Percentiles rank a stretch among this genome's conserved stretches.
phyloP scores from a whole-genome alignment of 1,140 invertebrate species.

The Caenorhabditis brenneri region DNA sequence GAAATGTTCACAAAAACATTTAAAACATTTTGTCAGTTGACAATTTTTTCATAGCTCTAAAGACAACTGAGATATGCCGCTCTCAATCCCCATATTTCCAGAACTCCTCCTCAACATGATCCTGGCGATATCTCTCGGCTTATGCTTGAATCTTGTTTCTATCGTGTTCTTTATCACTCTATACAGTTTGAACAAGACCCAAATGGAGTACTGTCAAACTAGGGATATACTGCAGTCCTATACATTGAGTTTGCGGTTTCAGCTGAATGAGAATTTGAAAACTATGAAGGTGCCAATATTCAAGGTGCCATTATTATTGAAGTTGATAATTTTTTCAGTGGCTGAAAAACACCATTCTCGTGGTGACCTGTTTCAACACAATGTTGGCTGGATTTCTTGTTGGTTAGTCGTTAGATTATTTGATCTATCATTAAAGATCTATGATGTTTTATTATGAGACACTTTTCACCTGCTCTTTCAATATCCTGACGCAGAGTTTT shows the following conservation, averaged over 20 bases:
- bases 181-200: not conserved
- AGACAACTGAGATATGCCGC: too few species aligned
- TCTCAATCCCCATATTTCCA: not conserved
- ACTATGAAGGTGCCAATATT: not conserved
- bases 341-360: not conserved
- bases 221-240: not conserved
- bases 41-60: too few species aligned
- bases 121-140: not conserved
- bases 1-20: too few species aligned
- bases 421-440: too few species aligned
- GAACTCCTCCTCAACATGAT: not conserved
- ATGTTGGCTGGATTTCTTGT: not conserved
- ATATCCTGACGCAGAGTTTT: too few species aligned
- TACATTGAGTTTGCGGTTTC: not conserved
- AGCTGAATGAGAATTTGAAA: conserved; percentile 5
- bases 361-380: not conserved
- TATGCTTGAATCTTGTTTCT: not conserved
- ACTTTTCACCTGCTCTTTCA: not conserved
- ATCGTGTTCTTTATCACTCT: not conserved
- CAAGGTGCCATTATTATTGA: not conserved
- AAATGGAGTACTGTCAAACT: not conserved
- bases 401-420: not conserved
- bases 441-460: too few species aligned
- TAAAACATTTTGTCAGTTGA: too few species aligned
- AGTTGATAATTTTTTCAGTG: not conserved